phyloP scores from a whole-genome alignment of 23 tunicate species.

The Corella eumyota region DNA sequence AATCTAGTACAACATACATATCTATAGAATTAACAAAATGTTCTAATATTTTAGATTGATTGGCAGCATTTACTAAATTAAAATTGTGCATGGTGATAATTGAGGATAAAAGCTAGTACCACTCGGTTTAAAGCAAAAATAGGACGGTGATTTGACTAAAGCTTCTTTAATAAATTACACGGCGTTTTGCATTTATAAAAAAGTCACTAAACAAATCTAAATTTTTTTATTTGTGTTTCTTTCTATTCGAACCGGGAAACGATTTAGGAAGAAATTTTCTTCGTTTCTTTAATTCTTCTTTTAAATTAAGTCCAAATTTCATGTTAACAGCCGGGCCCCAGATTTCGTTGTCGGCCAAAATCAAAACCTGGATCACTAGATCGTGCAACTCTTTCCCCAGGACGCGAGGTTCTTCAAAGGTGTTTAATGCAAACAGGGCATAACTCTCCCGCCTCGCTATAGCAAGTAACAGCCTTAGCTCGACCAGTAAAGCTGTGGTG shows the following conservation, averaged over 20 bases:
- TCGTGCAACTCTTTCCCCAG: conserved; percentile 76
- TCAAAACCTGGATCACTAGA: conserved; percentile 58
- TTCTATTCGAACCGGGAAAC: conserved; percentile 78
- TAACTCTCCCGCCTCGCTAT: conserved; percentile 50
- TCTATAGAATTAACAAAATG: too few species aligned
- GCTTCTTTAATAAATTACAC: too few species aligned
- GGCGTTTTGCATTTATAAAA: too few species aligned
- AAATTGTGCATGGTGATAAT: too few species aligned
- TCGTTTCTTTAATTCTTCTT: conserved; percentile 81
- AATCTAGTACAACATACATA: too few species aligned
- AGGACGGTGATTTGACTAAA: too few species aligned
- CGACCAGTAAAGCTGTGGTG: conserved; percentile 67
- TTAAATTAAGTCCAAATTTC: conserved; percentile 79
- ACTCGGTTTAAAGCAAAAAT: too few species aligned
- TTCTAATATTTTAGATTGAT: too few species aligned
- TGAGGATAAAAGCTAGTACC: too few species aligned
- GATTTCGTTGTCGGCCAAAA: conserved; percentile 79
- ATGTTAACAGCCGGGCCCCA: conserved; percentile 95
- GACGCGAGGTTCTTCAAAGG: conserved; percentile 62
- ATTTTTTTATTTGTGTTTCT: conserved; percentile 14
- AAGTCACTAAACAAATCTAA: too few species aligned
- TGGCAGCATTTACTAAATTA: too few species aligned
- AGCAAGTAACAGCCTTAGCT: conserved; percentile 67
- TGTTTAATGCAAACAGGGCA: conserved; percentile 73
- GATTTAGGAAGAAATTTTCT: conserved; percentile 58